Evolutionary conservation across 1,140 invertebrate genomes (phyloP), one percentile per base, ranked within the genome.

Genomic region (Drosophila sulfurigaster): DNA sequence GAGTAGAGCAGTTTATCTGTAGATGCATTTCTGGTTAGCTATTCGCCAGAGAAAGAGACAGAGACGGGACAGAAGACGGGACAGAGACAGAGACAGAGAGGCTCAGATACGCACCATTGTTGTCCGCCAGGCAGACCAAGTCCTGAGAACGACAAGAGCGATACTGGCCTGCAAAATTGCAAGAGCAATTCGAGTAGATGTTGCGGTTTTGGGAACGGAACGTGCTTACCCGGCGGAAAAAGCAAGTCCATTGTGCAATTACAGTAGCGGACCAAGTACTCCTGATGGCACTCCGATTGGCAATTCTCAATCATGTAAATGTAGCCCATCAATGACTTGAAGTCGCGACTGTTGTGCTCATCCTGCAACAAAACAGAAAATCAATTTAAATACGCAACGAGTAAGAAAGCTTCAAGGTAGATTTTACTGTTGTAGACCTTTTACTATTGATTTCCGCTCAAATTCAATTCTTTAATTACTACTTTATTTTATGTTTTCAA

Each of bases 291-390:
- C 74, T 92, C 76, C 25, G 91, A 82, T 66, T 83, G 75, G 59
- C 92, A 92, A 80, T 92, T 92, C 52, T 92, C 87, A 81, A 85
- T 82, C 85, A 91, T 92, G 52, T 92, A 92, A 64, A 85, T 75
- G 68, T 91, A 87, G 51, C 88, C 88, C 20, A 69, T 41, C 52
- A 92, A 54, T 8, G 85, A 83, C 54, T 83, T 92, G 54, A 83
- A 90, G 45, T 91, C 75, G 0, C 68, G 64, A 41, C 66, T 78
- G 13, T 76, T 70, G 38, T 51, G 78, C 56, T 92, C 91, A 30
- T 92, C 77, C 91, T 92, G 56, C 56, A 8, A 10, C 10, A 71
- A 30, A 43, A 2, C 6, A 46, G 25, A 59, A n/a, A 43, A 13
- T 41, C 8, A 41, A 43, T 5, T 43, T n/a, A 43, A 13, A 5